These are phyloP conservation scores for Paralichthys olivaceus DNA, from an alignment of 2,113 vertebrate genomes.

Conservation along the genomic window DNA sequence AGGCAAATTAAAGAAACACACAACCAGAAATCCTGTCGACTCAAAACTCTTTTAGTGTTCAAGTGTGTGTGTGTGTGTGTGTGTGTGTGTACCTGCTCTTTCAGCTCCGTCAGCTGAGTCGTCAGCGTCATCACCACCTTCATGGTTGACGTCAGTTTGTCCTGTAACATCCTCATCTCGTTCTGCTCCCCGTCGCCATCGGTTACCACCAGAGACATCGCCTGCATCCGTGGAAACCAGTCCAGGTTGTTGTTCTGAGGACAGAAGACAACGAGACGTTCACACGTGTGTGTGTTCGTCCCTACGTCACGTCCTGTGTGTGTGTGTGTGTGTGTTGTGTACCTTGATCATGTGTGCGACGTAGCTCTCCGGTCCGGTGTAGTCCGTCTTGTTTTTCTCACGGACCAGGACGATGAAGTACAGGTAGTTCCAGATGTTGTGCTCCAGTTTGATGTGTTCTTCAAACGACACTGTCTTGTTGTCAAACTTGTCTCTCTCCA, in stretches of 20 bases:
- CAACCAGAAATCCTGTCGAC: too few relatives aligned
- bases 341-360: conserved; percentile 98
- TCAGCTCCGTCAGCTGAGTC: conserved; percentile 91
- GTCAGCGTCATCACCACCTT: conserved; percentile 93
- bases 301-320: not conserved
- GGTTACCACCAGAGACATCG: conserved; percentile 96
- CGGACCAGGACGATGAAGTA: conserved; percentile 96
- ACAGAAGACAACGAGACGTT: not conserved
- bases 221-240: conserved; percentile 98
- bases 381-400: conserved; percentile 97
- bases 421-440: conserved; percentile 99
- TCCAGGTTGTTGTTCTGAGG: conserved; percentile 95
- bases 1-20: too few relatives aligned
- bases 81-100: conserved; percentile 90
- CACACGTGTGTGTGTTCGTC: not conserved
- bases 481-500: conserved; percentile 98
- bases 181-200: conserved; percentile 97
- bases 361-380: conserved; percentile 97
- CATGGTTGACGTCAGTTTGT: conserved; percentile 91
- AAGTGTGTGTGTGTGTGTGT: too few relatives aligned
- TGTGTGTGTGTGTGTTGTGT: not conserved
- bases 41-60: too few relatives aligned
- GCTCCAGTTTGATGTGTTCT: conserved; percentile 94
- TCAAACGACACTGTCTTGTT: conserved; percentile 99
- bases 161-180: conserved; percentile 94